Base-by-base conservation (phyloP, 2,888 invertebrate genomes). In the Buathra laborator region DNA sequence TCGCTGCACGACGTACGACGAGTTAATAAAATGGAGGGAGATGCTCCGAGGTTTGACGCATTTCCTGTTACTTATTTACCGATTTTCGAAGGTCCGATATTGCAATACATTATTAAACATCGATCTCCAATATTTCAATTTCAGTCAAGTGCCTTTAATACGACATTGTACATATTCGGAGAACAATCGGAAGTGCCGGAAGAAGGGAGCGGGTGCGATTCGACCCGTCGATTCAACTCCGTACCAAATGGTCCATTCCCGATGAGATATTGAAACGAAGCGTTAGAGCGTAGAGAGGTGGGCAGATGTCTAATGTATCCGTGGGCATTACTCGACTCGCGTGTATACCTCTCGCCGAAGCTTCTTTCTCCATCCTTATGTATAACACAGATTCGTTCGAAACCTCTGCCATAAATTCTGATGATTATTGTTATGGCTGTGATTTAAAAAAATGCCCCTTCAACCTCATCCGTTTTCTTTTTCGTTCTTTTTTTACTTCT, bases 191-290 rank as follows among this genome's bases (percentile, higher is more conserved):
- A 71, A 81, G 67, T 59, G 81, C 46, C 70, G 59, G 24, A 14
- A 7, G 46, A 43, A 43, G 48, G n/a, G 48, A 19, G 24, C 51
- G 5, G 9, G 46, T 10, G 81, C 44, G 12, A 29, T 71, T 64
- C 51, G n/a, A 24, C 37, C 29, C 59, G n/a, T 81, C 66, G 46
- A 72, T 14, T 71, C 51, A 16, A 64, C 43, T 53, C 48, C 24
- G 24, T 62, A 32, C 62, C 46, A 43, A 51, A 46, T 64, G 72
- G 84, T 82, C 78, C 82, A 82, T 82, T 74, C 68, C 75, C 37
- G 84, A 74, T 85, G 72, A 78, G 74, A 82, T 85, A 85, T 82
- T 64, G 81, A 85, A 85, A 78, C 59, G 46, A 77, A 74, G 56
- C 77, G 64, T 14, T 29, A 44, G 32, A 37, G 66, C 64, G 32